Evolutionary conservation across 2,888 invertebrate species (phyloP).

Genomic region (Achlya flavicornis): DNA sequence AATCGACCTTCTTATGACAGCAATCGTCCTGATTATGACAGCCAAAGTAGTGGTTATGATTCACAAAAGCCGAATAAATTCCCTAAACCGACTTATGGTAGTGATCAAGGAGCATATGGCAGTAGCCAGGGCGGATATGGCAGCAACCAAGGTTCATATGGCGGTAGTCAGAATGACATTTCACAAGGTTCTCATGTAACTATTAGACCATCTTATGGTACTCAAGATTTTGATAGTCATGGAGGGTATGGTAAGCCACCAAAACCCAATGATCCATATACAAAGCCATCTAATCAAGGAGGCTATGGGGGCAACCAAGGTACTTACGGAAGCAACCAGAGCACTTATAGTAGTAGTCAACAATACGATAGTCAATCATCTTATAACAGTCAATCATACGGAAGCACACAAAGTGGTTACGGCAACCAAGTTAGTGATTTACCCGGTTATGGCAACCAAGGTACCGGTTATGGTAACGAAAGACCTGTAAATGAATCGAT

Average conservation of each 20-base stretch:
- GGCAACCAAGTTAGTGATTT: slow-evolving; percentile 18
- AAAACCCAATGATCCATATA: neutral
- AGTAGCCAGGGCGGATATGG: slow-evolving; percentile 4
- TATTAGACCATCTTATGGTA: slow-evolving; percentile 18
- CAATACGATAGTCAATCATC: slow-evolving; percentile 10
- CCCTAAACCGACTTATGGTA: slow-evolving; percentile 26
- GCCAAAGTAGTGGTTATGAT: slow-evolving; percentile 21
- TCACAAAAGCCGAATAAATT: slow-evolving; percentile 25
- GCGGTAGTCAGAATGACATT: neutral
- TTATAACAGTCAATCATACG: slow-evolving; percentile 18
- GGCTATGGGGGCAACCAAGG: slow-evolving; percentile 16
- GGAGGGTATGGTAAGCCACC: neutral
- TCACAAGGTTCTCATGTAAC: slow-evolving; percentile 15
- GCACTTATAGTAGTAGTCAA: slow-evolving; percentile 16
- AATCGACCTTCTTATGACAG: slow-evolving; percentile 21
- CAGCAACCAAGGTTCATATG: neutral
- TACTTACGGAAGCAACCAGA: slow-evolving; percentile 16
- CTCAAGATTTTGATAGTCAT: slow-evolving; percentile 8
- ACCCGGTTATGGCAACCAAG: slow-evolving; percentile 28
- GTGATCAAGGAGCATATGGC: slow-evolving; percentile 12
- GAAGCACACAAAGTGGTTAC: slow-evolving; percentile 17
- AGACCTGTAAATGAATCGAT: neutral
- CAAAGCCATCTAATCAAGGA: neutral
- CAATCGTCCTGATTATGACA: slow-evolving; percentile 20
- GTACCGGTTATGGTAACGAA: slow-evolving; percentile 20